Evolutionary conservation across 2,113 vertebrate genomes (phyloP), one percentile per base, ranked within the genome.

Genomic region (Hyaena hyaena): DNA sequence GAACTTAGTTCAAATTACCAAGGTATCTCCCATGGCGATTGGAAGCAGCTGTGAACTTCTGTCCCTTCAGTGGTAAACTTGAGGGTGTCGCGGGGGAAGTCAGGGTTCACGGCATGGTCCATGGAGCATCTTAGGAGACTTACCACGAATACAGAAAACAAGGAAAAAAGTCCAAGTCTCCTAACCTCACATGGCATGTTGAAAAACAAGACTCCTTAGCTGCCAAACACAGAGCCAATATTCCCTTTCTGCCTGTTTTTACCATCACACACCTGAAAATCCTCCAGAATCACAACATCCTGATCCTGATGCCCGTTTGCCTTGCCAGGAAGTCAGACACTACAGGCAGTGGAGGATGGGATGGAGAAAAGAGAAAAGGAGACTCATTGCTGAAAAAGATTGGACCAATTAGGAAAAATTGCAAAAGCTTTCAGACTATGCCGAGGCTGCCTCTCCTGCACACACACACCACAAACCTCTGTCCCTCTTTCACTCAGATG

Each of bases 371-470:
- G 82, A 90, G 66, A 94, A 31, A 65, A 63, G 82, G 87, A 89
- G 88, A 94, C 93, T 65, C 39, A 19, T 71, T 83, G 61, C 16
- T 91, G 96, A 90, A 92, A 96, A 6, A 58, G 33, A 96, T 48
- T 33, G 53, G 61, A 82, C 90, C 93, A 28, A 96, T 95, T 93
- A 94, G 94, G 95, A 97, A 90, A 88, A 97, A 97, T 10, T 88
- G 24, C 43, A 96, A 97, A 94, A 23, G 48, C 26, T 93, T 98
- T 97, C 74, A 94, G 83, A 26, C 35, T n/a, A 14, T 1, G 3
- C 26, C 45, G 48, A 92, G 73, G 73, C 86, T 21, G 24, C 84
- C 77, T 96, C 82, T 90, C 53, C 86, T 48, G 66, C 91, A 76
- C 90, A 76, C 90, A 76, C 14, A 35, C 35, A 68, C 77, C 88